phyloP scores from a whole-genome alignment of 2,113 vertebrate species.

The Corynorhinus townsendii region DNA sequence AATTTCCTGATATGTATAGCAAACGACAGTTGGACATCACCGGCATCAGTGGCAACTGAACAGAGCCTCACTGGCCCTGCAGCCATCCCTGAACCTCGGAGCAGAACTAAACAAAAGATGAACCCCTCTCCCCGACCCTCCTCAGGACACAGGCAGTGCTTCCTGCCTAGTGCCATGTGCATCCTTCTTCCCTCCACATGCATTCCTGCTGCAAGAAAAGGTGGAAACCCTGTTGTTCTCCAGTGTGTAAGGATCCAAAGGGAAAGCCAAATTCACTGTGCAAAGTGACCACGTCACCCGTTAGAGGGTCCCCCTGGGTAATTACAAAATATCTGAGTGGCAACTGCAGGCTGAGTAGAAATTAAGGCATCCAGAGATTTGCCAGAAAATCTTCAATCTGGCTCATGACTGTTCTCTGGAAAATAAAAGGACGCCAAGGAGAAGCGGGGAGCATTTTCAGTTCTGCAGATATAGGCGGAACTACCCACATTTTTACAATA shows the following conservation, averaged over 20 bases:
- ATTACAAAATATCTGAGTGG: conserved; percentile 47
- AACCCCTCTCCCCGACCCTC: not conserved
- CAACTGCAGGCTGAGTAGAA: conserved; percentile 22
- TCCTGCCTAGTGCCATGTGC: conserved; percentile 36
- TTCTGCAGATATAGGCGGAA: not conserved
- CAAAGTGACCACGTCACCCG: conserved; percentile 34
- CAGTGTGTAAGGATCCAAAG: conserved; percentile 40
- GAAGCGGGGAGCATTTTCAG: not conserved
- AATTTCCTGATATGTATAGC: not conserved
- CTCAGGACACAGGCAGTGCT: accelerated
- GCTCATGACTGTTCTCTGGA: not conserved
- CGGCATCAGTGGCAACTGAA: not conserved
- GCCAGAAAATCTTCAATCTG: conserved; percentile 24
- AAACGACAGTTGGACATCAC: not conserved
- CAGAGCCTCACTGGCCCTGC: not conserved
- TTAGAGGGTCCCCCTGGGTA: conserved; percentile 38
- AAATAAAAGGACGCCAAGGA: not conserved
- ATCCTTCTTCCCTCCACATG: conserved; percentile 48
- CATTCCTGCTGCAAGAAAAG: conserved; percentile 53
- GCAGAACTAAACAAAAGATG: not conserved
- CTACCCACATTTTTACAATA: not conserved
- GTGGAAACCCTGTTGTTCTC: conserved; percentile 56
- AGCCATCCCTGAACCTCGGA: not conserved
- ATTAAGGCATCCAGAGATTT: conserved; percentile 57
- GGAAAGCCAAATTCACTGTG: conserved; percentile 52